Evolutionary conservation across 1,140 invertebrate species (phyloP), one percentile per base, ranked within the genome.

Genomic region (Palaemon carinicauda): DNA sequence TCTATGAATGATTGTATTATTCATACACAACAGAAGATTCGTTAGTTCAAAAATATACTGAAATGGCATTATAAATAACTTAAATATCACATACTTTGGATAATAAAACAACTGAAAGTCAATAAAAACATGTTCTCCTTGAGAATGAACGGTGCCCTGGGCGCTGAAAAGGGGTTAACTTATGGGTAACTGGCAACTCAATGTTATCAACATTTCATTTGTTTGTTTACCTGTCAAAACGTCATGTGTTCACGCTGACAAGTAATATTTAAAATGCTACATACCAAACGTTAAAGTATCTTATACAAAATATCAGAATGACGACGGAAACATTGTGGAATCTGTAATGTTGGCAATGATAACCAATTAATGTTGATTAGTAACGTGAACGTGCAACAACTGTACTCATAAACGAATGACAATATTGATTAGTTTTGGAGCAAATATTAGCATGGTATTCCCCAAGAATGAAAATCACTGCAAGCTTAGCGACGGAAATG

Each of bases 71-170:
- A 41, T 12, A 41, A 41, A 41, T 41, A 9, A 41, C 12, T 41
- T 7, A 41, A 41, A 41, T 41, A 12, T 41, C 41, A 50, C 50
- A 79, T n/a, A 3, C 12, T 21, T 50, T 19, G 51, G n/a, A 54
- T 51, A 51, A 21, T 24, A 50, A 21, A 19, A 3, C 27, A 31
- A 29, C 27, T 29, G 21, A 54, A 15, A n/a, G 15, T 31, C 15
- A 69, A 78, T 60, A 86, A 86, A 86, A 86, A 86, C 77, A 86
- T 50, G 84, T 86, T 73, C 80, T 69, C 84, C 84, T 86, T 86
- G 84, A 80, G 69, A 86, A 73, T 73, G 60, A 79, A 71, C 75
- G 74, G 83, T 79, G 56, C 17, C 51, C 41, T 31, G 60, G 53
- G 84, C 51, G 69, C 19, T 78, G 73, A 51, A 85, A 85, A 85